Percentiles rank a stretch among this genome's conserved stretches.
phyloP scores from a whole-genome alignment of 1,140 invertebrate species.

The Pissodes strobi region DNA sequence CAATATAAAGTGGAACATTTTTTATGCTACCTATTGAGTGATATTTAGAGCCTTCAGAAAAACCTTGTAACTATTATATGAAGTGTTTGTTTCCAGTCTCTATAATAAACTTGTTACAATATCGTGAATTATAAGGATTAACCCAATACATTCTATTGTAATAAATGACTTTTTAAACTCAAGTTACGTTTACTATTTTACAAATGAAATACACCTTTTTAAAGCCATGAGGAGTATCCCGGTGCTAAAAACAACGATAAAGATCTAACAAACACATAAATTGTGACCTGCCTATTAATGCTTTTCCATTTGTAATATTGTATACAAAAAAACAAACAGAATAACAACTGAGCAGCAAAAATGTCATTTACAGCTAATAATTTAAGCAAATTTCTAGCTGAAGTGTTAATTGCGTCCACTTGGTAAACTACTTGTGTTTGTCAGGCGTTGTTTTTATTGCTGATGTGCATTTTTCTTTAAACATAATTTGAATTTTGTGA shows the following conservation, averaged over 20 bases:
- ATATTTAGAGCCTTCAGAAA: no score
- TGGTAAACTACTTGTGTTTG: neutral
- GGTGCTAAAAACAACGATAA: conserved; percentile 14
- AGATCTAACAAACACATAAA: conserved; percentile 8
- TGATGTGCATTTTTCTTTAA: neutral
- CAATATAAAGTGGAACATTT: no score
- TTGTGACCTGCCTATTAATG: conserved; percentile 9
- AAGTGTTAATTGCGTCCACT: conserved; percentile 21
- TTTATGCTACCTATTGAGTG: no score
- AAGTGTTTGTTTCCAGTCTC: no score
- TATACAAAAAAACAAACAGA: conserved; percentile 23
- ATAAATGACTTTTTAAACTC: no score
- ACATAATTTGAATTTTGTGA: no score
- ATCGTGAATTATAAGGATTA: no score
- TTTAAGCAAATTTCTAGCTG: conserved; percentile 28
- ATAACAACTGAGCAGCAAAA: conserved; percentile 31
- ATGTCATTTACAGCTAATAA: conserved; percentile 31
- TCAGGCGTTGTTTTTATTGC: conserved; percentile 2
- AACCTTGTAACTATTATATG: no score
- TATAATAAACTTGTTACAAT: no score
- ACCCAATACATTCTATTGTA: no score
- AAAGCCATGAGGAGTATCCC: neutral
- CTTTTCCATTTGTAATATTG: conserved; percentile 25
- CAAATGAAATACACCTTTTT: neutral
- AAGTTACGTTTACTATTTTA: no score